Evolutionary conservation across 2,888 invertebrate genomes (phyloP), one percentile per base, ranked within the genome.

Genomic region (Orthosia gracilis): DNA sequence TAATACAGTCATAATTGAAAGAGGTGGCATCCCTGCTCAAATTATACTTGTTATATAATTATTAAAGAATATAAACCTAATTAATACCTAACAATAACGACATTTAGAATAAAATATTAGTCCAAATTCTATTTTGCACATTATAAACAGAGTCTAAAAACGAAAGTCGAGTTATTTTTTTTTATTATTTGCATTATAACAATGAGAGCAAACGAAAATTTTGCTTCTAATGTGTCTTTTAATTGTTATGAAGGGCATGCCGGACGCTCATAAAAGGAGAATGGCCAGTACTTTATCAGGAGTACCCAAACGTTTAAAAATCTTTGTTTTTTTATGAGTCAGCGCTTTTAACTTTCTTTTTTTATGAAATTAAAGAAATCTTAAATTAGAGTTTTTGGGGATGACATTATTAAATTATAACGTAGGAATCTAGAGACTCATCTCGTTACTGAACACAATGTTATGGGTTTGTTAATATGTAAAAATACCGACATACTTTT

Each of bases 191-290:
- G 67, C 57, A 52, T 69, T 63, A 49, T 52, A 62, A 74, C 68
- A 85, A 83, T 71, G 72, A 68, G 62, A 59, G 63, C 47, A 73
- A 85, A 72, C 40, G 74, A 76, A 68, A 67, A 83, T 80, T 82
- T 76, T 63, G 67, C 65, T 68, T 82, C 73, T 85, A 74, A 83
- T 74, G 78, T 76, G 68, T 71, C 68, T 78, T 84, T 79, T 84
- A 78, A 80, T 79, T 85, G 76, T 78, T 78, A 82, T 80, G 67
- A 54, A 64, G 73, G 74, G 61, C 69, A 57, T 54, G 66, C 67
- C 82, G 78, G 82, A 84, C 73, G 72, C 81, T 74, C 73, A 58
- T 80, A 86, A 97, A 85, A 68, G 49, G 26, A 71, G 70, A 85
- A 85, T 76, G 69, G 76, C 18, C 68, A 52, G 76, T 81, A 70